phyloP scores from a whole-genome alignment of 2,888 invertebrate species.

The Daptonema setosum region DNA sequence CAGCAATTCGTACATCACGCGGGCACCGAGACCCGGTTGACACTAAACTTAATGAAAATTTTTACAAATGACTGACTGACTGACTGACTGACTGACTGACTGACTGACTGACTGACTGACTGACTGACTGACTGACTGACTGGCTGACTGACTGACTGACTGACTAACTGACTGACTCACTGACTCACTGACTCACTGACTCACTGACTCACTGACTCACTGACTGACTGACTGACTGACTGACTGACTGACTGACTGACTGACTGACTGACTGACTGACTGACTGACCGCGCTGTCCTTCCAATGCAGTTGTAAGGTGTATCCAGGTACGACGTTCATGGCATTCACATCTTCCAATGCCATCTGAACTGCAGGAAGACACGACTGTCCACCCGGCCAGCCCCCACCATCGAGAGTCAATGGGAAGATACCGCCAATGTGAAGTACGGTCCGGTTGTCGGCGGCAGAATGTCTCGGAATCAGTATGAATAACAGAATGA shows the following conservation, averaged over 20 bases:
- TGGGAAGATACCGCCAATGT: slow-evolving; percentile 93
- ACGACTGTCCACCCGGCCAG: slow-evolving; percentile 42
- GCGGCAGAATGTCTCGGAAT: too few relatives aligned
- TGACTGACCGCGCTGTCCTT: slow-evolving; percentile 19
- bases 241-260: neutral
- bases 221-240: slow-evolving; percentile 11
- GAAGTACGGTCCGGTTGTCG: slow-evolving; percentile 32
- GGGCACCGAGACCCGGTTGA: slow-evolving; percentile 88
- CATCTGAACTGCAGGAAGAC: slow-evolving; percentile 85
- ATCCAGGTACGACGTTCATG: slow-evolving; percentile 28
- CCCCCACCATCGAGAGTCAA: slow-evolving; percentile 44
- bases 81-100: neutral
- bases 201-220: neutral
- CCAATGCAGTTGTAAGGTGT: slow-evolving; percentile 21
- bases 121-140: neutral
- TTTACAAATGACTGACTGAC: neutral
- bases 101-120: slow-evolving; percentile 11
- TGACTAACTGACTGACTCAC: slow-evolving; percentile 17
- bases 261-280: neutral
- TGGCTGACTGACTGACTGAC: neutral
- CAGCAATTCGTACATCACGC: slow-evolving; percentile 90
- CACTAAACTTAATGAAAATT: slow-evolving; percentile 43
- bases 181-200: neutral
- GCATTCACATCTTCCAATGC: slow-evolving; percentile 88
- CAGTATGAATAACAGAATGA: neutral